Percentiles rank a stretch among this genome's conserved stretches.
These are phyloP conservation scores for Exocentrus adspersus DNA, from an alignment of 2,888 invertebrate species.

Conservation along the genomic window DNA sequence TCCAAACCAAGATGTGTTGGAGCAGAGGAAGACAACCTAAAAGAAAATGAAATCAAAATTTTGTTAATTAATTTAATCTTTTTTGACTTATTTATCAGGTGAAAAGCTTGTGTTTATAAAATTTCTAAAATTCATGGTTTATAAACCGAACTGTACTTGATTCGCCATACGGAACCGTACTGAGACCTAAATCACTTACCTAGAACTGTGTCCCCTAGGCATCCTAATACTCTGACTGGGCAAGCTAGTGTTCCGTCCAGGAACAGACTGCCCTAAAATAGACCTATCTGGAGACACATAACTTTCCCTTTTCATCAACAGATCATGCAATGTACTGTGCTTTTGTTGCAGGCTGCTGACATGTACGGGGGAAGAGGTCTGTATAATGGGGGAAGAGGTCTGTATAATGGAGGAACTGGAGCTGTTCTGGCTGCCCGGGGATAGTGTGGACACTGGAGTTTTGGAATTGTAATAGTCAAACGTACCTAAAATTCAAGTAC, in stretches of 20 bases:
- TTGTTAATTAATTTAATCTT: neutral
- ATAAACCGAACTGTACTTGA: too few relatives aligned
- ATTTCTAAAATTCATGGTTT: too few relatives aligned
- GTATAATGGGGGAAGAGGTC: conserved; percentile 66
- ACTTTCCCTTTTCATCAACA: conserved; percentile 74
- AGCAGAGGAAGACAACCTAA: conserved; percentile 84
- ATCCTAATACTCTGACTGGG: conserved; percentile 12
- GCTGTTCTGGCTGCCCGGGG: conserved; percentile 75
- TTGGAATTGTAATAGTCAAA: conserved; percentile 48
- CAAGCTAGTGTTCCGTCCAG: conserved; percentile 29
- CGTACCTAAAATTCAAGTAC: too few relatives aligned
- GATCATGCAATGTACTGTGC: conserved; percentile 72
- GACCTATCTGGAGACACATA: conserved; percentile 68
- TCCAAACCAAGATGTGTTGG: conserved; percentile 86
- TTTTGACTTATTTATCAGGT: neutral
- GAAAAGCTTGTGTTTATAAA: too few relatives aligned
- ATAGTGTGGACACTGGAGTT: conserved; percentile 66
- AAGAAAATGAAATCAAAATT: neutral
- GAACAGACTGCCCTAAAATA: conserved; percentile 51
- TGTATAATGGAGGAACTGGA: conserved; percentile 68
- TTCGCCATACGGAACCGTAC: too few relatives aligned
- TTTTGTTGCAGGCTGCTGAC: conserved; percentile 55
- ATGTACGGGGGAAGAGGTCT: conserved; percentile 65
- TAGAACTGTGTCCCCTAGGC: conserved; percentile 23
- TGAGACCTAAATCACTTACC: conserved; percentile 24